Percentiles rank a stretch among this genome's conserved stretches.
These are phyloP conservation scores for Cnemophilus loriae DNA, from an alignment of 2,113 vertebrate genomes.

Conservation along the genomic window DNA sequence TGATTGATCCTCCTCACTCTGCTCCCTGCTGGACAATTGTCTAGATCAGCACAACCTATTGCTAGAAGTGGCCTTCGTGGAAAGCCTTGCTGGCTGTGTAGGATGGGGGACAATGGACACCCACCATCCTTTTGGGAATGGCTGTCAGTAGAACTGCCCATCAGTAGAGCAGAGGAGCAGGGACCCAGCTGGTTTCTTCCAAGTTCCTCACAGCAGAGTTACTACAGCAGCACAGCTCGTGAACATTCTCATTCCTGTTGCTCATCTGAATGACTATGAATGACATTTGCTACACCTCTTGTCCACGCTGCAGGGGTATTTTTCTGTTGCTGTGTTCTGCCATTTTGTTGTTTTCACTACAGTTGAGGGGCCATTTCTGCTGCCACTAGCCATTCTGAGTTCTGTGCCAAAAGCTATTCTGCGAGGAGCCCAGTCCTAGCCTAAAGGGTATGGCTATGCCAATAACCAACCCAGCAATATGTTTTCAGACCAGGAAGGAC, in stretches of 20 bases:
- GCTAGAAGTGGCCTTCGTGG: background rate
- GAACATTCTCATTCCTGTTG: background rate
- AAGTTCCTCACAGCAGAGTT: background rate
- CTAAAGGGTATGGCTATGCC: background rate
- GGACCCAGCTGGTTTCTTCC: background rate
- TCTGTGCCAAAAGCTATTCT: background rate
- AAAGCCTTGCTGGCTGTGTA: background rate
- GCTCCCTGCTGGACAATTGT: background rate
- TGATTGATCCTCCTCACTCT: background rate
- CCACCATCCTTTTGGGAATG: background rate
- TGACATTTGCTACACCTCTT: background rate
- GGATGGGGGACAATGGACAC: background rate
- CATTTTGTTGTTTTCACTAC: background rate
- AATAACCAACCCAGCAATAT: background rate
- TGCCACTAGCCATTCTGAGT: background rate
- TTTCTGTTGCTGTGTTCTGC: background rate
- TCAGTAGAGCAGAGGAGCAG: too few species aligned
- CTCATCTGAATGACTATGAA: background rate
- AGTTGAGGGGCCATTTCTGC: background rate
- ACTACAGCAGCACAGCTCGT: background rate
- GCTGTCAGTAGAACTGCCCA: background rate
- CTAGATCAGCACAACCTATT: background rate
- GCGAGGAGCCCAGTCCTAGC: background rate
- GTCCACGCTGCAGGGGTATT: background rate
- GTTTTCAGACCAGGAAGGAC: background rate